Evolutionary conservation across 2,888 invertebrate genomes (phyloP).

Genomic region (Agonopterix heracliana): DNA sequence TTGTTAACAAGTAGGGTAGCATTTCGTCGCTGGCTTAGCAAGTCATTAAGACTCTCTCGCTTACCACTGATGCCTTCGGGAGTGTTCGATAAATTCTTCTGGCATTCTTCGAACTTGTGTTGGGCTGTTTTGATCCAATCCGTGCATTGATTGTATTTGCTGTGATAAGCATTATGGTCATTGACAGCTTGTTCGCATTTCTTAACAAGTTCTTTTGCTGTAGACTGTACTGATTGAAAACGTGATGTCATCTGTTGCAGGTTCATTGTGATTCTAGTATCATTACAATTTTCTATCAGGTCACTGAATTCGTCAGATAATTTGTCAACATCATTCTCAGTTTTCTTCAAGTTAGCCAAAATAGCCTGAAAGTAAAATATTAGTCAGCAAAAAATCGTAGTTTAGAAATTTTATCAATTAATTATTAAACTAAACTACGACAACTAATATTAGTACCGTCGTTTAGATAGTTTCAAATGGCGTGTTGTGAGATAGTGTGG

Average conservation of each 20-base stretch:
- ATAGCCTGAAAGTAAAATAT: slow-evolving; percentile 76
- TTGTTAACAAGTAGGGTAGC: slow-evolving; percentile 86
- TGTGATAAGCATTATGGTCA: slow-evolving; percentile 87
- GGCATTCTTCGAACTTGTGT: slow-evolving; percentile 81
- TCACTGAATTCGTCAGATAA: slow-evolving; percentile 91
- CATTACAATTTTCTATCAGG: slow-evolving; percentile 88
- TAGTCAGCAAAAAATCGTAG: neutral
- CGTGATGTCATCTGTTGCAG: slow-evolving; percentile 93
- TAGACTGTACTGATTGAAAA: slow-evolving; percentile 92
- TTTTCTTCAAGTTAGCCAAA: slow-evolving; percentile 85
- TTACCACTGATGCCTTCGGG: slow-evolving; percentile 83
- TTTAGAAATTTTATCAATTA: slow-evolving; percentile 2
- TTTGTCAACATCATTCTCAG: slow-evolving; percentile 91
- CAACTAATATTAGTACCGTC: slow-evolving; percentile 61
- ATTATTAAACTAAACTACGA: slow-evolving; percentile 60
- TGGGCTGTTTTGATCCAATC: slow-evolving; percentile 88
- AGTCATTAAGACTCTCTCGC: slow-evolving; percentile 81
- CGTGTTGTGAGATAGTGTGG: slow-evolving; percentile 25
- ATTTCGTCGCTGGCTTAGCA: slow-evolving; percentile 84
- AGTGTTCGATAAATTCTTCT: slow-evolving; percentile 78
- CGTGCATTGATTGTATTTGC: slow-evolving; percentile 89
- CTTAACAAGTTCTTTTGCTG: slow-evolving; percentile 92
- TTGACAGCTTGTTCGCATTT: slow-evolving; percentile 92
- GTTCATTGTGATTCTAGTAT: slow-evolving; percentile 90
- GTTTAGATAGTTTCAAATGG: slow-evolving; percentile 21